Evolutionary conservation across 2,888 invertebrate genomes (phyloP).

Genomic region (Marasmarcha lunaedactyla): DNA sequence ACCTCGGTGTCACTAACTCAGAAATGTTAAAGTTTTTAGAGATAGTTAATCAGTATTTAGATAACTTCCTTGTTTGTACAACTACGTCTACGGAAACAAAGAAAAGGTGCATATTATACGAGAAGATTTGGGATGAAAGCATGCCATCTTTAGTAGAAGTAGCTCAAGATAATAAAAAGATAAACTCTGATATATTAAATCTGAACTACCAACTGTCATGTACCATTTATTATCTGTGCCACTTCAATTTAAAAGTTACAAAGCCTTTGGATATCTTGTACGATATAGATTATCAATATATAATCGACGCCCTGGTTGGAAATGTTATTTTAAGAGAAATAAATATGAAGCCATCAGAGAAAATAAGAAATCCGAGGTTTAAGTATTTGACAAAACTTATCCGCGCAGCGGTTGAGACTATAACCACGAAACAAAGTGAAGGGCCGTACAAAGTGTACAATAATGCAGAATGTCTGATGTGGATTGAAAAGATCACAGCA

Average conservation of each 20-base stretch:
- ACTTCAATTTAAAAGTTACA: conserved; percentile 79
- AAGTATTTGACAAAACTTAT: conserved; percentile 82
- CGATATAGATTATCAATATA: conserved; percentile 76
- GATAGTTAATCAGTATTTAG: conserved; percentile 55
- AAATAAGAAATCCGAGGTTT: conserved; percentile 74
- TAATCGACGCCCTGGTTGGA: conserved; percentile 57
- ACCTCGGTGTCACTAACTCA: conserved; percentile 77
- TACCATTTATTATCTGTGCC: conserved; percentile 82
- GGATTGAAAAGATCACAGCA: conserved; percentile 79
- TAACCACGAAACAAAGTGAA: conserved; percentile 71
- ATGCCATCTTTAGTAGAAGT: conserved; percentile 80
- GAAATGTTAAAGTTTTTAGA: conserved; percentile 66
- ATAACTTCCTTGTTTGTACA: conserved; percentile 48
- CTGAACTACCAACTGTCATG: conserved; percentile 85
- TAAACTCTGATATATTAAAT: conserved; percentile 81
- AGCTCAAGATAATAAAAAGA: conserved; percentile 80
- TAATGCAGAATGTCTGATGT: conserved; percentile 55
- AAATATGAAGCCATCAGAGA: conserved; percentile 75
- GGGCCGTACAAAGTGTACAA: conserved; percentile 52
- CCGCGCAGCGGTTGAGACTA: conserved; percentile 78
- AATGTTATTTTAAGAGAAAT: conserved; percentile 62
- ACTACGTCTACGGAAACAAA: conserved; percentile 39
- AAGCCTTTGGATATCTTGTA: conserved; percentile 83
- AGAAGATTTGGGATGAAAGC: conserved; percentile 77
- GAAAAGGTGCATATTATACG: conserved; percentile 57